Percentiles rank a stretch among this genome's conserved stretches.
phyloP scores from a whole-genome alignment of 2,797 vertebrate genomes.

The Lutra lutra region DNA sequence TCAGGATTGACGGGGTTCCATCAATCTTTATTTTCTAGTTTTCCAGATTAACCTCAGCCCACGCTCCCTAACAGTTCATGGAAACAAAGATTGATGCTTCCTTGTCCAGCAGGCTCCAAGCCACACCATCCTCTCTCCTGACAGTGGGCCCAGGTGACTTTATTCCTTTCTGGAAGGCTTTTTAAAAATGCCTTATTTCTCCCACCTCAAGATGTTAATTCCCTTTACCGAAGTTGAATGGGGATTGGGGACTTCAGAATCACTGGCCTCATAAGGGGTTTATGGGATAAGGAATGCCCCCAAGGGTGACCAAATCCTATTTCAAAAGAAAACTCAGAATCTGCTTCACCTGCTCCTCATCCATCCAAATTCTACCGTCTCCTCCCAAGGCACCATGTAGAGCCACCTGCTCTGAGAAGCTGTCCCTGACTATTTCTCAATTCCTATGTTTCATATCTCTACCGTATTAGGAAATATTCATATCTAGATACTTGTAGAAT shows the following conservation, averaged over 20 bases:
- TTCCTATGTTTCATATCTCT: background rate
- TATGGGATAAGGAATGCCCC: background rate
- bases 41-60: background rate
- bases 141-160: background rate
- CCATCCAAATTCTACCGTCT: background rate
- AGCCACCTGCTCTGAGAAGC: background rate
- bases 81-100: background rate
- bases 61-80: background rate
- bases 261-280: background rate
- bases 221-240: background rate
- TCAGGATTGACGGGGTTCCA: background rate
- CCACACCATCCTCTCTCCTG: background rate
- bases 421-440: background rate
- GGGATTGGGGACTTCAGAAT: background rate
- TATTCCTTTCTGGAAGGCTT: slow-evolving; percentile 7
- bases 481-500: background rate
- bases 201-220: background rate
- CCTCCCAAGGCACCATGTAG: background rate
- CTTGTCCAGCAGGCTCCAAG: background rate
- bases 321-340: slow-evolving; percentile 28
- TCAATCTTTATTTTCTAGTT: slow-evolving; percentile 47
- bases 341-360: background rate
- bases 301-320: background rate
- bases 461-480: background rate
- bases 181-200: background rate